phyloP scores from a whole-genome alignment of 2,797 vertebrate species.

The Salarias fasciatus region DNA sequence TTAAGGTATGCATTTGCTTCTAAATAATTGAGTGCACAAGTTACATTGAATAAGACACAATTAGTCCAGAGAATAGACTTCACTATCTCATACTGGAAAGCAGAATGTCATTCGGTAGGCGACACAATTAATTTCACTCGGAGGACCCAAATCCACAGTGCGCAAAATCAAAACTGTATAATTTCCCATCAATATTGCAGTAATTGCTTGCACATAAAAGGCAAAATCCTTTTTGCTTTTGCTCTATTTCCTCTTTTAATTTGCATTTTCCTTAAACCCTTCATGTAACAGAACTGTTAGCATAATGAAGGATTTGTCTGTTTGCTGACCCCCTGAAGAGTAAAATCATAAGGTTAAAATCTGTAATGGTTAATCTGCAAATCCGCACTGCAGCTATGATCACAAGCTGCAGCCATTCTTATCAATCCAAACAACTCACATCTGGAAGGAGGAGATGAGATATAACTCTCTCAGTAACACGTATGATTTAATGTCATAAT shows the following conservation, averaged over 20 bases:
- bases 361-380: slow-evolving; percentile 58
- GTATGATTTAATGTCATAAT: neutral
- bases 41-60: slow-evolving; percentile 26
- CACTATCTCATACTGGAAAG: slow-evolving; percentile 38
- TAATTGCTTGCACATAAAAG: slow-evolving; percentile 67
- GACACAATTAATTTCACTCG: slow-evolving; percentile 62
- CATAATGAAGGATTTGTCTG: slow-evolving; percentile 73
- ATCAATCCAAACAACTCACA: slow-evolving; percentile 24
- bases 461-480: neutral
- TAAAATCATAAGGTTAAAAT: slow-evolving; percentile 66
- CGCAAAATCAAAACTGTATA: slow-evolving; percentile 58
- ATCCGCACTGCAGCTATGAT: slow-evolving; percentile 33
- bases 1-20: slow-evolving; percentile 21
- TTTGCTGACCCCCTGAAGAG: slow-evolving; percentile 14
- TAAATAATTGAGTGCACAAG: slow-evolving; percentile 35
- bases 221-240: slow-evolving; percentile 74
- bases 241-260: slow-evolving; percentile 80
- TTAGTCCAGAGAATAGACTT: neutral
- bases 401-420: slow-evolving; percentile 4
- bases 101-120: slow-evolving; percentile 37
- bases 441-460: neutral
- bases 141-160: slow-evolving; percentile 48
- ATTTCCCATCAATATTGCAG: slow-evolving; percentile 58
- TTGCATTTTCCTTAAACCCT: slow-evolving; percentile 72
- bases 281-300: slow-evolving; percentile 63